Conservation (phyloP, 2,797 vertebrate species). For the Craterocephalus amniculus region DNA sequence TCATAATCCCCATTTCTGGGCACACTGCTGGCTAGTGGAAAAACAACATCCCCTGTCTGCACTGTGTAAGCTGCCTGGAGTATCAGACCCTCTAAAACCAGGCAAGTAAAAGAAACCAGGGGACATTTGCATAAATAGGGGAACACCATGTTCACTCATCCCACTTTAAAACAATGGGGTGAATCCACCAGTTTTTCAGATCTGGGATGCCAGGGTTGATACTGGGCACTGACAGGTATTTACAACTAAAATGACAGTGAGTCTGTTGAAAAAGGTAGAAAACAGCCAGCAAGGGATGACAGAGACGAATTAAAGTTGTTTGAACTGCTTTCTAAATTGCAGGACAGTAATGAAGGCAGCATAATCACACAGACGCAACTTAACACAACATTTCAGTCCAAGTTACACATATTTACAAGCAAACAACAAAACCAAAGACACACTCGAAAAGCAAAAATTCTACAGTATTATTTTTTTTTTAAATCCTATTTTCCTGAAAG, state of each 20-base stretch:
- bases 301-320: background rate
- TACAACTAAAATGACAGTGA: background rate
- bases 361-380: background rate
- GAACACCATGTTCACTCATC: conserved; percentile 20
- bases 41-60: conserved; percentile 57
- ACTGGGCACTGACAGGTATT: conserved; percentile 1
- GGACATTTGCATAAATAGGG: conserved; percentile 16
- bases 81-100: conserved; percentile 20
- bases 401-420: background rate
- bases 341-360: background rate
- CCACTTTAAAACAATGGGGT: conserved; percentile 42
- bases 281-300: background rate
- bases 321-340: no score
- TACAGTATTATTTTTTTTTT: no score
- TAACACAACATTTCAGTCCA: background rate
- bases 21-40: conserved; percentile 46
- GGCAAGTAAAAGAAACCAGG: background rate
- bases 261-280: background rate
- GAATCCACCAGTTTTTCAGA: conserved; percentile 1
- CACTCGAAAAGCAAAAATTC: background rate
- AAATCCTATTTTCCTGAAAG: background rate
- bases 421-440: background rate
- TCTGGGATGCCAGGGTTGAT: conserved; percentile 9
- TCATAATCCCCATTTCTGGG: conserved; percentile 69
- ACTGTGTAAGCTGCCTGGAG: conserved; percentile 4